phyloP scores from a whole-genome alignment of 2,113 vertebrate genomes.

The Rattus norvegicus region DNA sequence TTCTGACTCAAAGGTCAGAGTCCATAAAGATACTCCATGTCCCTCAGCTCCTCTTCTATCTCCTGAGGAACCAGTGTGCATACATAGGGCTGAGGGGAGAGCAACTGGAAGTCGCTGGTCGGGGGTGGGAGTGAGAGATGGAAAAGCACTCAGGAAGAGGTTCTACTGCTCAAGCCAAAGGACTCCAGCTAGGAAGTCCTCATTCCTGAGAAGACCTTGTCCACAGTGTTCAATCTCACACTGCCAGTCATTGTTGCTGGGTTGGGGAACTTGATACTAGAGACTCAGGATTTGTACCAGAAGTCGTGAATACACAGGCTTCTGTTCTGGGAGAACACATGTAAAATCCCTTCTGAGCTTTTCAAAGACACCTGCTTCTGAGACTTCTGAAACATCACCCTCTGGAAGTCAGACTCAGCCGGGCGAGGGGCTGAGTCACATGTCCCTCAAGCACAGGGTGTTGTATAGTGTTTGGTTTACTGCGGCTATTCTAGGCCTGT shows the following conservation, averaged over 20 bases:
- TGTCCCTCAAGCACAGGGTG: neutral
- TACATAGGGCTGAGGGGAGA: too few relatives aligned
- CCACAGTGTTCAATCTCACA: neutral
- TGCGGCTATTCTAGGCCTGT: neutral
- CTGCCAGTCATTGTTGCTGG: neutral
- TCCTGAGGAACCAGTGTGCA: neutral
- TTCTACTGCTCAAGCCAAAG: neutral
- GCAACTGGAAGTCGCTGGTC: neutral
- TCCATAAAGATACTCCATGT: accelerated
- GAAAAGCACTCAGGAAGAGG: neutral
- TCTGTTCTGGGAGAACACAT: constrained; percentile 14
- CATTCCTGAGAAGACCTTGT: neutral
- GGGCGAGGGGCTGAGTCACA: neutral
- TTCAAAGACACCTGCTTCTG: neutral
- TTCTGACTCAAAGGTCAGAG: neutral
- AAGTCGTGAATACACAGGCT: neutral
- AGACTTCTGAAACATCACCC: neutral
- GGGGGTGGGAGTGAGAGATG: neutral
- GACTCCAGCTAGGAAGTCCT: neutral
- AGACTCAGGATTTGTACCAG: neutral
- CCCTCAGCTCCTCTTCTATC: neutral
- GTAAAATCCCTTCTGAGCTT: neutral
- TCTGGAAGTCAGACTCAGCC: neutral
- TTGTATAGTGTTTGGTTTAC: neutral
- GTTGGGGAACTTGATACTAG: neutral